Conservation (phyloP, 2,888 invertebrate genomes). For the Achlya flavicornis region DNA sequence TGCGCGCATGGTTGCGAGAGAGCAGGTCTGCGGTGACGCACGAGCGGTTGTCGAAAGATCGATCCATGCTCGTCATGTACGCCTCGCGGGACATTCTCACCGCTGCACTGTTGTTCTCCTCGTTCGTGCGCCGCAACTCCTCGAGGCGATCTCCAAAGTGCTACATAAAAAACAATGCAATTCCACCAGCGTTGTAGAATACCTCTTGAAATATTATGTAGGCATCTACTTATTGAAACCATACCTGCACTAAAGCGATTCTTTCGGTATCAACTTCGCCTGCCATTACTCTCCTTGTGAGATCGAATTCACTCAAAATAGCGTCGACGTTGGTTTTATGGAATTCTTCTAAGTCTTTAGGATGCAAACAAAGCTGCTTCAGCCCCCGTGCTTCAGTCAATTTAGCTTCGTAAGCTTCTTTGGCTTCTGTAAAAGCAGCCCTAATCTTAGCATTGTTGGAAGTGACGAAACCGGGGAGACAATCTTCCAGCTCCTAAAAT, state of each 20-base stretch:
- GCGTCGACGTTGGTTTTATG: slow-evolving; percentile 11
- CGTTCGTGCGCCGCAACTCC: slow-evolving; percentile 17
- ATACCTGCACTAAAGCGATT: slow-evolving; percentile 6
- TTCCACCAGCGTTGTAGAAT: too few relatives aligned
- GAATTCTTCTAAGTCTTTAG: slow-evolving; percentile 18
- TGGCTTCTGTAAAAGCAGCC: not conserved
- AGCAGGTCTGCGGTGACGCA: not conserved
- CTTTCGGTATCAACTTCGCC: not conserved
- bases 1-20: not conserved
- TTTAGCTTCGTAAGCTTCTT: not conserved
- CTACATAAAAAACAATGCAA: not conserved
- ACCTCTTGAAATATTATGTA: too few relatives aligned
- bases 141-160: slow-evolving; percentile 3
- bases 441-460: slow-evolving; percentile 8
- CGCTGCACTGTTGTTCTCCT: slow-evolving; percentile 20
- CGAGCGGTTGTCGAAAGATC: not conserved
- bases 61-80: slow-evolving; percentile 10
- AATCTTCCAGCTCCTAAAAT: not conserved
- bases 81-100: slow-evolving; percentile 17
- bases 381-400: not conserved
- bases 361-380: slow-evolving; percentile 32
- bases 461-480: not conserved
- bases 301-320: not conserved
- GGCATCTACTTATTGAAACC: not conserved
- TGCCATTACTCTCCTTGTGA: not conserved